These are phyloP conservation scores for Tinea pellionella DNA, from an alignment of 2,888 invertebrate genomes.

Conservation along the genomic window DNA sequence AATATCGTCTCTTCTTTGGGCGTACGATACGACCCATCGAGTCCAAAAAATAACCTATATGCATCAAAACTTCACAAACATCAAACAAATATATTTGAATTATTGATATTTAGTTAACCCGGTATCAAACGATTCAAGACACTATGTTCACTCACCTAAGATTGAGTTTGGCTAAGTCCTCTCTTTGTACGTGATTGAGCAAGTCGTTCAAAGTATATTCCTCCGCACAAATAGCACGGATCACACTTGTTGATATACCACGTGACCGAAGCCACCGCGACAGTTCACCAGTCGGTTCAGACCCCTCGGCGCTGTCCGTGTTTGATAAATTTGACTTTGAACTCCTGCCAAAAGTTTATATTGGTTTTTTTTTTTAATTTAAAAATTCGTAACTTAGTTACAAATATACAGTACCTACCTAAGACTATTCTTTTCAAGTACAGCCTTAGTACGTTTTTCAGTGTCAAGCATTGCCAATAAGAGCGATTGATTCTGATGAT, in stretches of 20 bases:
- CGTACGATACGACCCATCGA: too few relatives aligned
- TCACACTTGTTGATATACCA: conserved; percentile 75
- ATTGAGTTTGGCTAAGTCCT: conserved; percentile 83
- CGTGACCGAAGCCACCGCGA: conserved; percentile 79
- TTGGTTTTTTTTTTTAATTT: too few relatives aligned
- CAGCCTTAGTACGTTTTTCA: neutral
- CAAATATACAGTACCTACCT: neutral
- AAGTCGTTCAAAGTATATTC: conserved; percentile 85
- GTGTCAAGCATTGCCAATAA: conserved; percentile 76
- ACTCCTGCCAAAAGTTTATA: neutral
- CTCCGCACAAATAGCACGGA: conserved; percentile 76
- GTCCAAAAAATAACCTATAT: too few relatives aligned
- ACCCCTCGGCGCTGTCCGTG: neutral
- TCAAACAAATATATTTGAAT: too few relatives aligned
- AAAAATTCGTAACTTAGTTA: neutral
- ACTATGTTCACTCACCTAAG: conserved; percentile 72
- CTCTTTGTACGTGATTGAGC: conserved; percentile 80
- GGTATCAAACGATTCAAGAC: conserved; percentile 12
- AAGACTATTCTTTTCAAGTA: neutral
- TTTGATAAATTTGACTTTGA: neutral
- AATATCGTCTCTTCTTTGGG: too few relatives aligned
- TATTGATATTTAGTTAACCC: too few relatives aligned
- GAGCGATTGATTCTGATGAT: conserved; percentile 78
- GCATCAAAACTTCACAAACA: too few relatives aligned
- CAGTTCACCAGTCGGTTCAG: conserved; percentile 35